Conservation (phyloP, 2,888 invertebrate species). For the Theodoxus fluviatilis region DNA sequence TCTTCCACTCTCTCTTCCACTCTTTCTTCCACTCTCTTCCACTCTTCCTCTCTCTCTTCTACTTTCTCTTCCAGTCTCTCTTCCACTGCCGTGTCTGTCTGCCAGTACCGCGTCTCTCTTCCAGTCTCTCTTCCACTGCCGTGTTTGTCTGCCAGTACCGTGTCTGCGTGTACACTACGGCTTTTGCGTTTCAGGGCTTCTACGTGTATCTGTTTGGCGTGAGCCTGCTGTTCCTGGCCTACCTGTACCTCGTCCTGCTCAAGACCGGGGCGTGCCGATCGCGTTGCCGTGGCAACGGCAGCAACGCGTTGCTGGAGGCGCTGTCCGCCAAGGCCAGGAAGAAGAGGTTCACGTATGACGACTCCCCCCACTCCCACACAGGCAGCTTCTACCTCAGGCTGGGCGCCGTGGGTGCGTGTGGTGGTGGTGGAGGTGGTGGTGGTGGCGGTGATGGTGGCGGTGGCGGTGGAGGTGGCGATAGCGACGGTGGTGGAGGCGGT, state of each 20-base stretch:
- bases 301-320: no score
- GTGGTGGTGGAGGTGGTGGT: background rate
- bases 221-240: constrained; percentile 38
- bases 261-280: no score
- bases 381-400: constrained; percentile 63
- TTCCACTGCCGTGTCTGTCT: no score
- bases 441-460: background rate
- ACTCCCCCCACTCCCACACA: constrained; percentile 40
- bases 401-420: constrained; percentile 46
- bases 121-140: no score
- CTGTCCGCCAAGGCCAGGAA: background rate
- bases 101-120: no score
- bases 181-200: constrained; percentile 37
- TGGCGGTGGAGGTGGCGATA: background rate
- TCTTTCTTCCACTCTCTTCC: no score
- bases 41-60: no score
- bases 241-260: constrained; percentile 40
- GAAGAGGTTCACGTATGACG: constrained; percentile 33
- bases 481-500: background rate
- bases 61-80: no score
- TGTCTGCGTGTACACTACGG: no score
- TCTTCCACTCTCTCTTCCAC: no score
- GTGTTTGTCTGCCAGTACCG: no score
- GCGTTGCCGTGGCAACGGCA: no score
- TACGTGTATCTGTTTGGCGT: constrained; percentile 41